These are phyloP conservation scores for Pollachius pollachius DNA, from an alignment of 2,113 vertebrate species.

Conservation along the genomic window DNA sequence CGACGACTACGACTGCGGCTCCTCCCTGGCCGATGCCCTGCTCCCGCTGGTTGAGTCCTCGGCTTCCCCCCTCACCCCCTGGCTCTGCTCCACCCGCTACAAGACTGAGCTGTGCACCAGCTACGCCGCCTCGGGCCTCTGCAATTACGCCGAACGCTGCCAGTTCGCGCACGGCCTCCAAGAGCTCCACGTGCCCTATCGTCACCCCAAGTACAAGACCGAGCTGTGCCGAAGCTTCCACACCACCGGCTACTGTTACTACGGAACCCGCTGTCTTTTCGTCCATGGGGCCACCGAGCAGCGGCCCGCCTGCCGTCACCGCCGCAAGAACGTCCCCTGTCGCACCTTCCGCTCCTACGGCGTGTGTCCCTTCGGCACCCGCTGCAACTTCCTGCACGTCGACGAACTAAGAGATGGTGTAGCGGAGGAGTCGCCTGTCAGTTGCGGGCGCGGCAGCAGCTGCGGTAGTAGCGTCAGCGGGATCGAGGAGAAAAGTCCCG, in stretches of 20 bases:
- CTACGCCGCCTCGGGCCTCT: constrained; percentile 64
- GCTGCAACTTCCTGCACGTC: constrained; percentile 69
- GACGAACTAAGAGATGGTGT: neutral
- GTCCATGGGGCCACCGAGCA: constrained; percentile 72
- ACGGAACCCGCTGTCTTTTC: constrained; percentile 76
- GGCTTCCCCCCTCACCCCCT: constrained; percentile 33
- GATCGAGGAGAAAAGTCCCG: neutral
- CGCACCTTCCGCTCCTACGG: constrained; percentile 65
- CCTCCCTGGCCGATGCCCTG: constrained; percentile 65
- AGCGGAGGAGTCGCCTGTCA: neutral
- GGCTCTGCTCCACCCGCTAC: constrained; percentile 76
- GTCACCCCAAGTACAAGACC: constrained; percentile 80
- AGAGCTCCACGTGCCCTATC: constrained; percentile 74
- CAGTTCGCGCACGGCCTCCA: constrained; percentile 79
- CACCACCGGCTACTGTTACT: constrained; percentile 66
- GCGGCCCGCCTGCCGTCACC: constrained; percentile 41
- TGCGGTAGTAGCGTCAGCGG: neutral
- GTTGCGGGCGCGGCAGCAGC: neutral
- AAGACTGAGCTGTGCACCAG: constrained; percentile 78
- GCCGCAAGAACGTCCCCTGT: constrained; percentile 59
- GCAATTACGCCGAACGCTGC: constrained; percentile 75
- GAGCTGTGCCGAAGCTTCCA: constrained; percentile 77
- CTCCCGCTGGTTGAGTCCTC: constrained; percentile 62
- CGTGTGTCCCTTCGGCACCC: constrained; percentile 70
- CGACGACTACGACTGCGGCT: neutral